A percentile compares a stretch with the other conserved stretches of the same genome.
phyloP scores from a whole-genome alignment of 2,113 vertebrate species.

The Odocoileus virginianus region DNA sequence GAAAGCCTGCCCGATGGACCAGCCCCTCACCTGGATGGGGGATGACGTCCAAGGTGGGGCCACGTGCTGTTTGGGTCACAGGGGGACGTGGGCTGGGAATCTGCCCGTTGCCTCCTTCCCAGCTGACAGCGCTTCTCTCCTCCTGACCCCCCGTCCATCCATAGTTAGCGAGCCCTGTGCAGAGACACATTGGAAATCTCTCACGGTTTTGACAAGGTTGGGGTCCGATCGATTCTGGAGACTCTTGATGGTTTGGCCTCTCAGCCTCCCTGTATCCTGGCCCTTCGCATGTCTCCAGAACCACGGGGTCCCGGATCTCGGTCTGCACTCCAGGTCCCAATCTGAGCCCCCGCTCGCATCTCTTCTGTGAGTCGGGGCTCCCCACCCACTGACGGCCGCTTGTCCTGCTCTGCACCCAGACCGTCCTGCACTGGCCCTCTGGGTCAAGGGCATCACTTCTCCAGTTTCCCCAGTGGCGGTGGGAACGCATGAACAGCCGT shows the following conservation, averaged over 20 bases:
- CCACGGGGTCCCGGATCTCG: not conserved
- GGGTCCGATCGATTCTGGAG: fast-evolving
- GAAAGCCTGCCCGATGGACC: fast-evolving
- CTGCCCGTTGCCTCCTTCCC: fast-evolving
- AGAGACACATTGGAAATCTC: not conserved
- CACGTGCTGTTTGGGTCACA: fast-evolving
- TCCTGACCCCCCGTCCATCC: not conserved
- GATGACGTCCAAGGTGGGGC: fast-evolving
- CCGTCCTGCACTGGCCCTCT: fast-evolving
- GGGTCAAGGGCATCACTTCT: fast-evolving
- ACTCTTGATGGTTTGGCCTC: fast-evolving
- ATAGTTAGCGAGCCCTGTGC: too few species aligned
- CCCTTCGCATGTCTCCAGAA: too few species aligned
- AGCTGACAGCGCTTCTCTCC: not conserved
- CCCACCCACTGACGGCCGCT: fast-evolving
- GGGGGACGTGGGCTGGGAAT: not conserved
- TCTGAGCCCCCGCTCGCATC: fast-evolving
- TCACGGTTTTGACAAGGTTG: not conserved
- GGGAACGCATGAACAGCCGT: fast-evolving
- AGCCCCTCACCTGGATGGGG: not conserved
- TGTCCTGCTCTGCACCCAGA: not conserved
- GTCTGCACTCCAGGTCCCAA: not conserved
- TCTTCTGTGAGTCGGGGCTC: not conserved
- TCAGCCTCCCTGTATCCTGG: fast-evolving
- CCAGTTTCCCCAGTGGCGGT: too few species aligned